Base-by-base conservation (phyloP, 1,140 invertebrate genomes). In the Caenorhabditis remanei region DNA sequence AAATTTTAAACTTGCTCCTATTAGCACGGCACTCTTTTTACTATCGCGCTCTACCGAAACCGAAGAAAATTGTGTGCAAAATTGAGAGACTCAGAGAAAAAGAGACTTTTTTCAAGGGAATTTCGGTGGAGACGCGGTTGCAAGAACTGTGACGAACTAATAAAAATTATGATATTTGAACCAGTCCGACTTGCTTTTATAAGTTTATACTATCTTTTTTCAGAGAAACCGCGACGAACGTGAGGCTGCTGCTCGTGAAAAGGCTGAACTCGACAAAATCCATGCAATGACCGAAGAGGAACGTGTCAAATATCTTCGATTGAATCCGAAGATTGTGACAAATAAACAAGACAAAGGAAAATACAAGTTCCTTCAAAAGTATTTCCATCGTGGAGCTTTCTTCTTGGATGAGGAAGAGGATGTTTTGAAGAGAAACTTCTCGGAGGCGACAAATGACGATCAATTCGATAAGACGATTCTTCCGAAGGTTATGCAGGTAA, bases 291-390 rank as follows among this genome's bases (percentile, higher is more conserved):
- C 97, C 0, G 98, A 99, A 93, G 98, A 99, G 93, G 97, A 99
- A 92, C 94, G 97, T 79, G 94, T 96, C 71, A 95, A 96, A 87
- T 98, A 99, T 92, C 93, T 96, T 21, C 95, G 96, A 82, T 93
- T 96, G n/a, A 99, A 99, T 94, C 98, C 98, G 0, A 98, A 98
- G 93, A 87, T 95, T 14, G 94, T 99, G 48, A 97, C 96, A 2
- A 99, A 99, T 93, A 98, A 90, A 82, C 88, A 89, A 83, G 82
- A 91, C 2, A 99, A 99, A 94, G 98, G 98, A 85, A 99, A 99
- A 94, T 99, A 99, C 94, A 99, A 99, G 93, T 99, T 99, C 93
- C 93, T 99, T 87, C 98, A 99, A 94, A 99, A 99, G 93, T 99
- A 99, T 93, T 99, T 98, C 93, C 98, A 99, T 94, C 95, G 98